Conservation (phyloP, 2,888 invertebrate species). For the Volucella inflata region DNA sequence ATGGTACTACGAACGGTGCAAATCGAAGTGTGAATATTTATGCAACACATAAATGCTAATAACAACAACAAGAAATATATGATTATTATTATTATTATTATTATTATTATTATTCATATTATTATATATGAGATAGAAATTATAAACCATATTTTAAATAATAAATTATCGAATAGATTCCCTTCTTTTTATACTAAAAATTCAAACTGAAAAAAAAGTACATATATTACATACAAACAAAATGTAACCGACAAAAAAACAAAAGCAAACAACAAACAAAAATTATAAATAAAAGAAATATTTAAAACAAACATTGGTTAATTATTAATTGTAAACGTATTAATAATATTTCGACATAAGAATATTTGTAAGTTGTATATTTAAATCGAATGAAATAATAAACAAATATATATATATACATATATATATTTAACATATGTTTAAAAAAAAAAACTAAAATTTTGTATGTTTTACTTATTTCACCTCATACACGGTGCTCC, state of each 20-base stretch:
- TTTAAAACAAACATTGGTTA: constrained; percentile 42
- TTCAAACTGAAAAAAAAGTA: constrained; percentile 33
- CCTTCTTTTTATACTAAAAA: constrained; percentile 70
- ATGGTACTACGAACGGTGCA: constrained; percentile 66
- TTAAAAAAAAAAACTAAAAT: constrained; percentile 28
- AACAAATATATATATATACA: constrained; percentile 62
- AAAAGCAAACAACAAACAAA: constrained; percentile 19
- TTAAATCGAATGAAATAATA: constrained; percentile 64
- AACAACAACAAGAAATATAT: constrained; percentile 5
- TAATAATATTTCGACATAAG: constrained; percentile 60
- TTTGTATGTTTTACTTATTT: background rate
- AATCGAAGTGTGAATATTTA: constrained; percentile 68
- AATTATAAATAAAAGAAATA: constrained; percentile 29
- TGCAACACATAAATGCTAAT: constrained; percentile 41
- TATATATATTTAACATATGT: constrained; percentile 71
- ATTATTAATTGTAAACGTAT: constrained; percentile 60
- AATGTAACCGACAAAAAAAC: constrained; percentile 26
- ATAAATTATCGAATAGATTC: constrained; percentile 47
- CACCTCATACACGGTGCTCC: background rate
- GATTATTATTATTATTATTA: constrained; percentile 5
- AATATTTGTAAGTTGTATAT: constrained; percentile 70
- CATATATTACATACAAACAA: constrained; percentile 25
- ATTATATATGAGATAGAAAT: constrained; percentile 19
- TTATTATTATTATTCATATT: background rate
- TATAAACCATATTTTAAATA: constrained; percentile 53